Evolutionary conservation across 2,888 invertebrate species (phyloP), one percentile per base, ranked within the genome.

Genomic region (Lepidocyrtinus sp.): DNA sequence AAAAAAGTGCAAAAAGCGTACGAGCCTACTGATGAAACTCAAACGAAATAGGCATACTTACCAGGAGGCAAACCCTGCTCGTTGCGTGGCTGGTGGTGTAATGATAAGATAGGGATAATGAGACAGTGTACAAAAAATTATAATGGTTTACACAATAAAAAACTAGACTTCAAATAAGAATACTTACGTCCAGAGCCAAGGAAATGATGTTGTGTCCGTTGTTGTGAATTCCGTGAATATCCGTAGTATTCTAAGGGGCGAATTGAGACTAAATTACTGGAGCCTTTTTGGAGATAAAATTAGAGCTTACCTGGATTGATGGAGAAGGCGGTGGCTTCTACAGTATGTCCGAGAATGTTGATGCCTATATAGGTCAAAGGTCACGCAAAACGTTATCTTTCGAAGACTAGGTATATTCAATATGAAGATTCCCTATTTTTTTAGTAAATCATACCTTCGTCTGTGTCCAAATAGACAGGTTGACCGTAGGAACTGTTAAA

Each of bases 161-260:
- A 36, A 59, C 7, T 19, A 9, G 95, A 0, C 95, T 95, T 12
- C 12, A 12, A 36, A n/a, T n/a, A n/a, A n/a, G n/a, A n/a, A n/a
- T n/a, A 12, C 36, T 36, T 36, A 36, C 36, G 88, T 96, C 96
- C 87, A 95, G 95, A 1, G 92, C 90, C 88, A 93, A 93, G 0
- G 94, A 92, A 80, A 95, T 92, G 87, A 94, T 91, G 3, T 94
- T 92, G 87, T 96, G 96, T 0, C 95, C 95, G 89, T 93, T 91
- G 89, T 95, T 96, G 63, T 82, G 82, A 61, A 82, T 62, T 21
- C 82, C 82, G 89, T 96, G 95, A n/a, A 55, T 95, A 87, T 88
- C 95, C 94, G 0, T 82, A 82, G 50, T 72, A 82, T 17, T 71
- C 76, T 27, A n/a, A n/a, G n/a, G n/a, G n/a, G n/a, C 25, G 70